Percentiles rank a stretch among this genome's conserved stretches.
Conservation (phyloP, 2,797 vertebrate genomes). For the Chanos chanos region DNA sequence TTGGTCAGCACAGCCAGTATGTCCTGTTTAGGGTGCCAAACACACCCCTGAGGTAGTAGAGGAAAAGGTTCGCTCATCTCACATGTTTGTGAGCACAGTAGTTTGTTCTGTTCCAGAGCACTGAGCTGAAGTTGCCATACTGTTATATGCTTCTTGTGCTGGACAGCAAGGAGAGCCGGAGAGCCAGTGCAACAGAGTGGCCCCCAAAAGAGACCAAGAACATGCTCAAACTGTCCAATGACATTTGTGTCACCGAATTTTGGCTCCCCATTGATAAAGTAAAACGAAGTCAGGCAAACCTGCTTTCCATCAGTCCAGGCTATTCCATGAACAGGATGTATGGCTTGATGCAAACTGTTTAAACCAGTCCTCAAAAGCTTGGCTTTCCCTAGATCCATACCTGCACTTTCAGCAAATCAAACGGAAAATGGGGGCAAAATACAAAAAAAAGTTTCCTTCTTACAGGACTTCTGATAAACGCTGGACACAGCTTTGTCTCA, state of each 20-base stretch:
- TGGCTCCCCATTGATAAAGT: constrained; percentile 69
- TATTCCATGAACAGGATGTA: constrained; percentile 88
- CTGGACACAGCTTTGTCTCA: constrained; percentile 3
- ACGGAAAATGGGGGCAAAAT: constrained; percentile 14
- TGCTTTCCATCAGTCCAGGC: constrained; percentile 95
- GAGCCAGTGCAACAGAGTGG: constrained; percentile 64
- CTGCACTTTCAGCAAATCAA: constrained; percentile 34
- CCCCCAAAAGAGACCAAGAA: constrained; percentile 88
- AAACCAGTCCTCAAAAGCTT: constrained; percentile 88
- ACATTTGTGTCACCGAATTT: constrained; percentile 86
- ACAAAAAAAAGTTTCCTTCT: background rate
- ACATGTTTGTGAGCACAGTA: constrained; percentile 84
- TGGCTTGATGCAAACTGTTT: constrained; percentile 86
- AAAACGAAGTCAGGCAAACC: constrained; percentile 82
- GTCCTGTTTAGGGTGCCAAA: constrained; percentile 90
- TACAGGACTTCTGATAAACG: background rate
- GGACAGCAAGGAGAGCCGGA: constrained; percentile 85
- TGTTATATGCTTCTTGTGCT: constrained; percentile 85
- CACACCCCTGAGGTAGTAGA: constrained; percentile 88
- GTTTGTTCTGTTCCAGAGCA: constrained; percentile 75
- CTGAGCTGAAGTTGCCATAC: constrained; percentile 88
- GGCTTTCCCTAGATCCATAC: constrained; percentile 92
- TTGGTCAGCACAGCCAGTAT: constrained; percentile 85
- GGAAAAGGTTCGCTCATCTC: constrained; percentile 86
- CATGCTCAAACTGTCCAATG: constrained; percentile 90